Percentiles rank a stretch among this genome's conserved stretches.
Evolutionary conservation across 2,888 invertebrate species (phyloP).

Genomic region (Crocallis elinguaria): DNA sequence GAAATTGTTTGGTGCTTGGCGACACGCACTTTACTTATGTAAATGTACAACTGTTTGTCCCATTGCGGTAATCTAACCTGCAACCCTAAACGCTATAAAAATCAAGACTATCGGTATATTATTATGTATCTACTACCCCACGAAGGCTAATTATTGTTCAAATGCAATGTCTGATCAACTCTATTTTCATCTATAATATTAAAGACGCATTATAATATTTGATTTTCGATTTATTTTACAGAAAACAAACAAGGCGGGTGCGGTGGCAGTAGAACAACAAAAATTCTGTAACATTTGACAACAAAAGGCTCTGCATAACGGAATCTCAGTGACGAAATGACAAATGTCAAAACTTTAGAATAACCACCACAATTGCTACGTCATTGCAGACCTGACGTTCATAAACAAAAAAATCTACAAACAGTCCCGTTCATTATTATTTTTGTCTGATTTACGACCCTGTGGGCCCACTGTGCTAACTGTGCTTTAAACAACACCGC

Average conservation of each 20-base stretch:
- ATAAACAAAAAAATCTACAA: constrained; percentile 66
- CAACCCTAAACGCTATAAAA: no score
- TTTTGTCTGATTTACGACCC: constrained; percentile 71
- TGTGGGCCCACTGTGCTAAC: constrained; percentile 70
- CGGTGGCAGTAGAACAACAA: constrained; percentile 19
- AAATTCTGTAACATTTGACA: constrained; percentile 38
- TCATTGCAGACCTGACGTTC: constrained; percentile 43
- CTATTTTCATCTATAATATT: no score
- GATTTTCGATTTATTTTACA: not conserved
- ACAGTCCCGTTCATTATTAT: constrained; percentile 73
- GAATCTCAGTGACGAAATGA: constrained; percentile 50
- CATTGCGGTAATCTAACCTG: no score
- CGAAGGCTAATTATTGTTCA: no score
- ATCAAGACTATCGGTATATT: no score
- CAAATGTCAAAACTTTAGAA: constrained; percentile 44
- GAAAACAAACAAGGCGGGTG: not conserved
- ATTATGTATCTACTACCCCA: no score
- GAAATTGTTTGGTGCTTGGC: no score
- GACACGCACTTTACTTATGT: no score
- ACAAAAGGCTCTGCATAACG: constrained; percentile 45
- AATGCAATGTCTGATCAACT: no score
- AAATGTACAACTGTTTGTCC: no score
- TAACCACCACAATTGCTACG: constrained; percentile 48
- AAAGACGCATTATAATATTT: no score
- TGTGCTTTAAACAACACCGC: constrained; percentile 63